Evolutionary conservation across 2,797 vertebrate genomes (phyloP), one percentile per base, ranked within the genome.

Genomic region (Sphenopsis melanotis): DNA sequence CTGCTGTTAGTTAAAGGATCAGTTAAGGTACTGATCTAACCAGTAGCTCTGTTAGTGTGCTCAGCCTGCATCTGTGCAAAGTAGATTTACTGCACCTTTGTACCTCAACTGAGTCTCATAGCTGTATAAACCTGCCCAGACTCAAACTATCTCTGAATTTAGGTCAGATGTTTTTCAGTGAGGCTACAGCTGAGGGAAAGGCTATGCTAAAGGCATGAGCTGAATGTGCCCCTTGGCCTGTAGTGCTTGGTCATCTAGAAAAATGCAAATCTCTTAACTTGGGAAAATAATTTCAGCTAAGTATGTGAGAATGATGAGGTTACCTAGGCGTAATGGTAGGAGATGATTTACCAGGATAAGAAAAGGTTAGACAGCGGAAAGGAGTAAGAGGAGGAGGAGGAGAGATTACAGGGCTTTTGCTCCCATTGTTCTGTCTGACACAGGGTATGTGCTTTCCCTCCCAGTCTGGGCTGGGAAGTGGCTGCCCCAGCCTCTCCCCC

Each of bases 201-300:
- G 52, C 63, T 89, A 7, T 3, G 6, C 57, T 75, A 46, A 89
- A 91, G 64, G 57, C 50, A 75, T 19, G 56, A 75, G n/a, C 55
- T 74, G 60, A 74, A 80, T 63, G 53, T 71, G 57, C 30, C 50
- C 64, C 79, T 91, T 66, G 75, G 55, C 84, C 71, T 50, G 32
- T 20, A 74, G 30, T 56, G 72, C 47, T 83, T 87, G 76, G 60
- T 63, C 53, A 59, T 27, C 69, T 64, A 83, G 91, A 87, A 83
- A 61, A 88, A 37, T 5, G 5, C 32, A 22, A 60, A 56, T 64
- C 39, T 84, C 47, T 93, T 89, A 79, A 69, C 41, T 77, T 71
- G 69, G 64, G 76, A 92, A 91, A 92, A 74, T 60, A 8, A 70
- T 93, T 93, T 89, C 64, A 83, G 34, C 42, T 71, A 80, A 94